Percentiles rank a stretch among this genome's conserved stretches.
Conservation (phyloP, 2,888 invertebrate genomes). For the Himalopsyche japonica region DNA sequence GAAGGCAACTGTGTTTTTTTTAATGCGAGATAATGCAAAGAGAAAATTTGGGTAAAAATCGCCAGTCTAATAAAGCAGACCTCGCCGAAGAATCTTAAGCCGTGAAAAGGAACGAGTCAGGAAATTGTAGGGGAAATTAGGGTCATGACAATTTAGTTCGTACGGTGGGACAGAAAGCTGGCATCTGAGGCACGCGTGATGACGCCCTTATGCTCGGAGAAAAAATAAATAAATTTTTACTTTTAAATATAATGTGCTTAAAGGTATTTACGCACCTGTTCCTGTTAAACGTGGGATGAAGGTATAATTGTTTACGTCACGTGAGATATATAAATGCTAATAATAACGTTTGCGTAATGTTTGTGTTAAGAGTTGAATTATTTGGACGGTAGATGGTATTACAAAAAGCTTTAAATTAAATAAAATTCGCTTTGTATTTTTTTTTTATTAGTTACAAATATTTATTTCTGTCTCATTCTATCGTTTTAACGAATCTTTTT, state of each 20-base stretch:
- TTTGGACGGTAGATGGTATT: no score
- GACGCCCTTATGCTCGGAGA: neutral
- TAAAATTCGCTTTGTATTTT: no score
- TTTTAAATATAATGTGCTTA: constrained; percentile 3
- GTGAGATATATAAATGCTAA: neutral
- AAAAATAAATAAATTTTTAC: neutral
- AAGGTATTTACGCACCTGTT: neutral
- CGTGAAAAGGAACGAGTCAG: constrained; percentile 11
- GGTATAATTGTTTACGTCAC: neutral
- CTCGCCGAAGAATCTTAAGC: constrained; percentile 10
- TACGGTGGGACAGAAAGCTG: neutral
- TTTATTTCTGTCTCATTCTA: no score
- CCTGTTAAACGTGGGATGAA: neutral
- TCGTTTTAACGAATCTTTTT: no score
- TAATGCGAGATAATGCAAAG: neutral
- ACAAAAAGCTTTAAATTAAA: no score
- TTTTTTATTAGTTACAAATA: no score
- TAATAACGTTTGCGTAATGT: no score
- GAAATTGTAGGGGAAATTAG: constrained; percentile 24
- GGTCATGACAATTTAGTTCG: constrained; percentile 20
- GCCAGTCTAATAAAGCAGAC: constrained; percentile 10
- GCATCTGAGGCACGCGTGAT: neutral
- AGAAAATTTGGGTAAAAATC: constrained; percentile 4
- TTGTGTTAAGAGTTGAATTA: neutral
- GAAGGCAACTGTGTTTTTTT: neutral